A percentile compares a stretch with the other conserved stretches of the same genome.
Conservation (phyloP, 1,140 invertebrate genomes). For the Drosophila nikananu region DNA sequence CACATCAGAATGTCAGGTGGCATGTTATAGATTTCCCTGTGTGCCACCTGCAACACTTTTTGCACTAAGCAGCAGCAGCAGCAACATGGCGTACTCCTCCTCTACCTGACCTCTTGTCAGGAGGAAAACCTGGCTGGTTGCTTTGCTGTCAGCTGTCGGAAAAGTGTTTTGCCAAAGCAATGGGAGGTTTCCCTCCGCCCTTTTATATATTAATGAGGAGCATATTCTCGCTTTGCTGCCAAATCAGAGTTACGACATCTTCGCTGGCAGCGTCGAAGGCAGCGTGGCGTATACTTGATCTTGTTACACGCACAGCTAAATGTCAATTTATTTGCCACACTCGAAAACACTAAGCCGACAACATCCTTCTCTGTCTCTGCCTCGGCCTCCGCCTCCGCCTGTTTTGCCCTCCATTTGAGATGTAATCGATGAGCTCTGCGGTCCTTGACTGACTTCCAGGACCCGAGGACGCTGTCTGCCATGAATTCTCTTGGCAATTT, state of each 20-base stretch:
- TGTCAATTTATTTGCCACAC: slow-evolving; percentile 83
- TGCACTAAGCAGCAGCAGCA: slow-evolving; percentile 4
- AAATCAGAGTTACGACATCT: slow-evolving; percentile 39
- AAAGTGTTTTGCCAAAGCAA: slow-evolving; percentile 45
- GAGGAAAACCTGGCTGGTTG: slow-evolving; percentile 28
- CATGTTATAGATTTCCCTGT: slow-evolving; percentile 59
- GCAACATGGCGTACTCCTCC: slow-evolving; percentile 60
- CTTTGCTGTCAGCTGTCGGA: slow-evolving; percentile 32
- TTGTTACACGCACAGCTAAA: slow-evolving; percentile 80
- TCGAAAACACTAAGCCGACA: slow-evolving; percentile 75
- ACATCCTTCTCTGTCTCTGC: neutral
- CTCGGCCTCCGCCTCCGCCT: neutral
- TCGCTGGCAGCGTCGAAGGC: slow-evolving; percentile 28
- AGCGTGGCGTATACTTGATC: slow-evolving; percentile 79
- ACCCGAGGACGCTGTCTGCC: slow-evolving; percentile 22
- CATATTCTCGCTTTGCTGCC: slow-evolving; percentile 33
- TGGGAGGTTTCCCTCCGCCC: slow-evolving; percentile 12
- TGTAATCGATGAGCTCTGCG: slow-evolving; percentile 77
- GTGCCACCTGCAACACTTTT: slow-evolving; percentile 35
- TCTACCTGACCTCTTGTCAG: slow-evolving; percentile 17
- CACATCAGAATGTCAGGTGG: slow-evolving; percentile 74
- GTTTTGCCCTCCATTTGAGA: slow-evolving; percentile 35
- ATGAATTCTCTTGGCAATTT: slow-evolving; percentile 60
- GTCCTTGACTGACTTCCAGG: slow-evolving; percentile 52
- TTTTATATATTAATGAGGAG: slow-evolving; percentile 56